Base-by-base conservation (phyloP, 1,140 invertebrate genomes). In the Paracyclopina nana region DNA sequence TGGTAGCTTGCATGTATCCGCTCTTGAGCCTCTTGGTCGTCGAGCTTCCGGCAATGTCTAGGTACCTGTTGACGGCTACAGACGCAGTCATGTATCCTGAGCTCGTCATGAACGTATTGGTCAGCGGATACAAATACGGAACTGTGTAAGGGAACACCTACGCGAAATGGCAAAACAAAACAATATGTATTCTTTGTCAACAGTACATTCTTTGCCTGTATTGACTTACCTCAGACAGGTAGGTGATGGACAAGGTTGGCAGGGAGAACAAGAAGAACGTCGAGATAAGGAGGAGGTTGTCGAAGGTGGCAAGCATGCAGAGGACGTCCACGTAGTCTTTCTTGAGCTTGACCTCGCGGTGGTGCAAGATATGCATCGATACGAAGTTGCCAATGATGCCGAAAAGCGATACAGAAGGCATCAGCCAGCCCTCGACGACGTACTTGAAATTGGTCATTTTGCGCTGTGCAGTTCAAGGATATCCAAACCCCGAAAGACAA, bases 331-430 rank as follows among this genome's bases (percentile, higher is more conserved):
- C 20, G 18, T 28, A 48, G 5, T 48, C 45, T 28, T 48, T 29
- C 6, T 48, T 48, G 12, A 48, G 25, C 16, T 48, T 48, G 25
- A 48, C 45, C 12, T 48, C 45, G 2, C 29, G 22, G 25, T 48
- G 16, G 20, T 29, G 22, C 11, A 48, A 22, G 25, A 48, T 27
- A 12, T 29, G 22, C 14, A 48, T 28, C n/a, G 45, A 26, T 11
- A 48, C 27, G 28, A 16, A 48, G 45, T 48, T 48, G 9, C 45
- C 45, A 48, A 48, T 48, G 2, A 48, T 48, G 16, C 45, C 45
- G 30, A 26, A 48, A 22, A 29, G 16, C 5, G 45, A 48, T n/a
- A 48, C 28, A 18, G 22, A n/a, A n/a, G 45, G 45, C 45, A 48
- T 48, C 4, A 48, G 25, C 12, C 27, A 26, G 4, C 25, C 45